Conservation (phyloP, 1,140 invertebrate genomes). For the Drosophila mauritiana region DNA sequence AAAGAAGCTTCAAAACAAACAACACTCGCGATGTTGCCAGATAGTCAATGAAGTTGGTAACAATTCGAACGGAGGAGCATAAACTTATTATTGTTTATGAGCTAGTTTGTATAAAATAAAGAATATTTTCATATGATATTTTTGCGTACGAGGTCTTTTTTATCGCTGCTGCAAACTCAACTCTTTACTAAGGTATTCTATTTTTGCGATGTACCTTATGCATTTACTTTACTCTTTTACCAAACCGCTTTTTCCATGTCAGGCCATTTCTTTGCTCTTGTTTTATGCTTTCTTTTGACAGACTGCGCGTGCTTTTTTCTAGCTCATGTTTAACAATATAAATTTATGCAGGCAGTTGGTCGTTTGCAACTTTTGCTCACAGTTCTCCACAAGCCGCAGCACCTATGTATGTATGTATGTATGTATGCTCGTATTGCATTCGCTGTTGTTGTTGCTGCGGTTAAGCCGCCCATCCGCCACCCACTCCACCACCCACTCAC, state of each 20-base stretch:
- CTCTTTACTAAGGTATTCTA: slow-evolving; percentile 10
- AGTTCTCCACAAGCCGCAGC: slow-evolving; percentile 66
- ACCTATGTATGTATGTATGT: slow-evolving; percentile 16
- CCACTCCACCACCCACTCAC: slow-evolving; percentile 7
- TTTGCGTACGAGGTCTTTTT: background rate
- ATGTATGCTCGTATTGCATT: too few species aligned
- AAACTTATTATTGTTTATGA: background rate
- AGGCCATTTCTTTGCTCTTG: slow-evolving; percentile 45
- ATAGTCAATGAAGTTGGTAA: background rate
- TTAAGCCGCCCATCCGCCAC: slow-evolving; percentile 32
- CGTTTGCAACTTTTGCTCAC: slow-evolving; percentile 48
- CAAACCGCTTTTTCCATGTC: slow-evolving; percentile 45
- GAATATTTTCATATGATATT: background rate
- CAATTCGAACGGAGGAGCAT: background rate
- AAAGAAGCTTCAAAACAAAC: background rate
- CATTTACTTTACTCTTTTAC: slow-evolving; percentile 10
- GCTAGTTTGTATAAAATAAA: background rate
- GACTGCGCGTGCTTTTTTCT: slow-evolving; percentile 76
- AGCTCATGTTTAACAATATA: slow-evolving; percentile 79
- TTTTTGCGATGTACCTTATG: slow-evolving; percentile 21
- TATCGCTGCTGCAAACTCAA: slow-evolving; percentile 5
- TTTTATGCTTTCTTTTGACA: slow-evolving; percentile 56
- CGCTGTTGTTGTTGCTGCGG: slow-evolving; percentile 55
- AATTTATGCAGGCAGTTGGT: slow-evolving; percentile 65
- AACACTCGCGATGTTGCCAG: background rate